Evolutionary conservation across 2,797 vertebrate genomes (phyloP), one percentile per base, ranked within the genome.

Genomic region (Hylomyscus alleni): DNA sequence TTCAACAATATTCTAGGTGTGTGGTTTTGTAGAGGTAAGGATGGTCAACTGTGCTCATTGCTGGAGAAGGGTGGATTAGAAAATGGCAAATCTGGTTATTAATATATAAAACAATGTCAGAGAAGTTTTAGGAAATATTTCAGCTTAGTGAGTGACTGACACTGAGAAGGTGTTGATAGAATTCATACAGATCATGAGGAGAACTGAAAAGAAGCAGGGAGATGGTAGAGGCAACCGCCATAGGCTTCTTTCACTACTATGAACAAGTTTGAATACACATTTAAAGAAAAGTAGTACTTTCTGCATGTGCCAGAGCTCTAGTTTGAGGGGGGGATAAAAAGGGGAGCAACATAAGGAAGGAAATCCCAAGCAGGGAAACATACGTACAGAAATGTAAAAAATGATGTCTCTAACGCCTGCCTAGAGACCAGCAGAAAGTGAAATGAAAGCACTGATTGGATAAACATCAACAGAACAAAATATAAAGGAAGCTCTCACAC

Each of bases 61-160:
- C 8, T 91, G 17, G 5, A 47, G 40, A 81, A 69, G 82, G 17
- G 65, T 81, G 52, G 29, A 12, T 92, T 84, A 87, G 12, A 1
- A 91, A 93, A 52, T 75, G 19, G 14, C 24, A 83, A 77, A 58
- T n/a, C 34, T 80, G 85, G 84, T 13, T 24, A 37, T 73, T 56
- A 93, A 88, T 10, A 89, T 34, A 69, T 13, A 44, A 26, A 56
- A 62, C 9, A 86, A 89, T 89, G 76, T 93, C 80, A 83, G 4
- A 26, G 24, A 56, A 80, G 19, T 73, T 20, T 0, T n/a, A 34
- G 76, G 37, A 15, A n/a, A 77, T 14, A 84, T 91, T 84, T 3
- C 47, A 78, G 65, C 56, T 26, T 78, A 34, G 26, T 77, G 62
- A 94, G 22, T 62, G 50, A 67, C 11, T 75, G 89, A 29, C 81